Evolutionary conservation across 2,888 invertebrate species (phyloP), one percentile per base, ranked within the genome.

Genomic region (Drosophila suboccidentalis): DNA sequence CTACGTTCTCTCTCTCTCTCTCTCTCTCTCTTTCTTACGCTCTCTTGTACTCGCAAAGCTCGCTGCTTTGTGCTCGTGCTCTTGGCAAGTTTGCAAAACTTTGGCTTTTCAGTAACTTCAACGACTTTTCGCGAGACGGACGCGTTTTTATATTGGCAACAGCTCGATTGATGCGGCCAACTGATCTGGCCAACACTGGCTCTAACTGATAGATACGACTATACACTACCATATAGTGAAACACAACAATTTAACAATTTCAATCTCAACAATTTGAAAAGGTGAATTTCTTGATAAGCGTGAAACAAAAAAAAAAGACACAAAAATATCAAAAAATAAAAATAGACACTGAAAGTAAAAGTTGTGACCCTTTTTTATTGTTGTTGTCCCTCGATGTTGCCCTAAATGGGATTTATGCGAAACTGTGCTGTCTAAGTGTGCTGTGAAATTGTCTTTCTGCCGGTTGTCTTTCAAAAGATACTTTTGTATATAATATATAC

Each of bases 71-170:
- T 67, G 70, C 32, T 64, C 62, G 36, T 26, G 62, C 69, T 66
- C 62, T 63, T 63, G 43, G 67, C 51, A 29, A 59, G 65, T 71
- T 66, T 34, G 68, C 76, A 60, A 63, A 68, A 64, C 71, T 74
- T 75, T 62, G 22, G 54, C 57, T 74, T 63, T 87, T 90, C 82
- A 91, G 91, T 91, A 83, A 90, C 90, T 90, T 80, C 75, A 87
- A 87, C 90, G 90, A 91, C 81, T 87, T 91, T 87, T 87, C 80
- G 84, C 87, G 88, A 88, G 76, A 75, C 90, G 81, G 89, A 90
- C 87, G 91, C 85, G 80, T 67, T 75, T 79, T 78, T 19, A 57
- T 49, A 26, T 51, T 58, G 79, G 53, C 29, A 49, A 49, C 60
- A 49, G 53, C 65, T 32, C 15, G 26, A 66, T 65, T 49, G 57